Evolutionary conservation across 2,888 invertebrate species (phyloP).

Genomic region (Linnaemya tessellans): DNA sequence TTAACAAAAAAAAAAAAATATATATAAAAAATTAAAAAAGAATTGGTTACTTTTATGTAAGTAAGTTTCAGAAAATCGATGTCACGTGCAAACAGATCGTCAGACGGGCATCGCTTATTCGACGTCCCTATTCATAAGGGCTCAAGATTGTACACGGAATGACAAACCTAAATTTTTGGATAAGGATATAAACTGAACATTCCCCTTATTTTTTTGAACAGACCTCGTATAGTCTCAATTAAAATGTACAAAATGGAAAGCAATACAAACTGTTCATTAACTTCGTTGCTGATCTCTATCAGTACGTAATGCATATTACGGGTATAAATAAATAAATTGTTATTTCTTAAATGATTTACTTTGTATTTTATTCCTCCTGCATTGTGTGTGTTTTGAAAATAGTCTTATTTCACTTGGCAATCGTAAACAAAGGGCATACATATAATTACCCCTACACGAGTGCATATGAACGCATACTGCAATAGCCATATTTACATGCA

Average conservation of each 20-base stretch:
- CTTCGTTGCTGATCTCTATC: slow-evolving; percentile 18
- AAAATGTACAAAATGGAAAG: background rate
- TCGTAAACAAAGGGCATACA: slow-evolving; percentile 9
- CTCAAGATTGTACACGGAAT: too few relatives aligned
- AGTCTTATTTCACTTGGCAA: slow-evolving; percentile 20
- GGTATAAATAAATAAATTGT: slow-evolving; percentile 18
- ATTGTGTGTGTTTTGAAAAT: slow-evolving; percentile 47
- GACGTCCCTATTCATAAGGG: too few relatives aligned
- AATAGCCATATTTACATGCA: background rate
- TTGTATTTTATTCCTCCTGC: slow-evolving; percentile 4
- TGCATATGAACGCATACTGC: background rate
- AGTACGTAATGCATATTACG: background rate
- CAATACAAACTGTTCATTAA: background rate
- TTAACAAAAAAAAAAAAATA: too few relatives aligned
- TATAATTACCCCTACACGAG: background rate
- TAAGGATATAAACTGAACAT: too few relatives aligned
- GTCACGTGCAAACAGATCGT: too few relatives aligned
- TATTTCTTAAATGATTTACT: slow-evolving; percentile 32
- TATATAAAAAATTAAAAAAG: too few relatives aligned
- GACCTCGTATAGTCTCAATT: too few relatives aligned
- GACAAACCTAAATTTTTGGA: too few relatives aligned
- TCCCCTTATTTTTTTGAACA: too few relatives aligned
- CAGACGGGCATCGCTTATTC: too few relatives aligned
- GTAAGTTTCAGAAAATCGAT: too few relatives aligned
- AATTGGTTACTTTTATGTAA: too few relatives aligned